Percentiles rank a stretch among this genome's conserved stretches.
These are phyloP conservation scores for Drosophila fulvimacula DNA, from an alignment of 2,888 invertebrate genomes.

Conservation along the genomic window DNA sequence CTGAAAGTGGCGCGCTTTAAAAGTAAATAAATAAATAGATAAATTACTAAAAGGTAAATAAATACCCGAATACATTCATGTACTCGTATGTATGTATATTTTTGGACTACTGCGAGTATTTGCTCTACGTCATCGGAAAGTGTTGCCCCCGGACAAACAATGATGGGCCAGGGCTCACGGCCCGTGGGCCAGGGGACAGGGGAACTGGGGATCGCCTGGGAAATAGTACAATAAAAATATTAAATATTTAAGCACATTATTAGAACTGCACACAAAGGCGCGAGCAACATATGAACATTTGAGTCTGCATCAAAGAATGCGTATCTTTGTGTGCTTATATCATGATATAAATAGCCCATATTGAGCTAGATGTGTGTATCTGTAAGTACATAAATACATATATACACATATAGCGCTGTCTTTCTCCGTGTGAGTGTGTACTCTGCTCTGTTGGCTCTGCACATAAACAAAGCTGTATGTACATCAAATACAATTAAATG, in stretches of 20 bases:
- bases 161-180: constrained; percentile 17
- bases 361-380: constrained; percentile 22
- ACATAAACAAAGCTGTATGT: constrained; percentile 48
- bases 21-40: constrained; percentile 80
- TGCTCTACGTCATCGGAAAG: constrained; percentile 64
- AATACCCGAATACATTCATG: constrained; percentile 56
- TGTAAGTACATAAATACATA: constrained; percentile 13
- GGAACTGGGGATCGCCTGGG: constrained; percentile 59
- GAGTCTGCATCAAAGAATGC: constrained; percentile 42
- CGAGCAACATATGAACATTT: constrained; percentile 23
- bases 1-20: constrained; percentile 72
- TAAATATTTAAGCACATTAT: constrained; percentile 78
- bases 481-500: constrained; percentile 34
- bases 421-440: constrained; percentile 6
- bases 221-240: constrained; percentile 72
- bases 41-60: constrained; percentile 80
- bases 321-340: constrained; percentile 32
- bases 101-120: constrained; percentile 63
- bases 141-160: constrained; percentile 61
- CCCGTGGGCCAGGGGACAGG: constrained; percentile 45
- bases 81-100: constrained; percentile 24
- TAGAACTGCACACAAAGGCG: constrained; percentile 70
- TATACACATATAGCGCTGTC: background rate
- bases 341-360: constrained; percentile 40
- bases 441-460: constrained; percentile 39